phyloP scores from a whole-genome alignment of 64 coral and sea anemone species.

The Porites australiensis region DNA sequence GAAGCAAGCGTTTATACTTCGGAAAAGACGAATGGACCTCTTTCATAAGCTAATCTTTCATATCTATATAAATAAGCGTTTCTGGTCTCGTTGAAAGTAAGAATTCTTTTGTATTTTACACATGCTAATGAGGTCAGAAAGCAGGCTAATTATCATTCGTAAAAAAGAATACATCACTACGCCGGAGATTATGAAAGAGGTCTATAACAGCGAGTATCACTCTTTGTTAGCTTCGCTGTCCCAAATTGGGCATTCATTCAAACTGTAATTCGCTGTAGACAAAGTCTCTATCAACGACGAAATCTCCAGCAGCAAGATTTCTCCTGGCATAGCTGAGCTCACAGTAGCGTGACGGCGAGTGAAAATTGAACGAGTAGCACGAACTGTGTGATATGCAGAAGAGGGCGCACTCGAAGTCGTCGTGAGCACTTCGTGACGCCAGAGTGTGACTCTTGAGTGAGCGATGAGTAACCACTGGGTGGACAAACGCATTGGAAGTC shows the following conservation, averaged over 20 bases:
- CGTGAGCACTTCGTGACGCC: background rate
- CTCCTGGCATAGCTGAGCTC: conserved; percentile 11
- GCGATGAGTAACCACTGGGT: conserved; percentile 10
- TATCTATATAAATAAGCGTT: no score
- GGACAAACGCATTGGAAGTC: background rate
- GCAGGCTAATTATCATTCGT: no score
- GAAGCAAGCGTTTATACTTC: no score
- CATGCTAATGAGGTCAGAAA: no score
- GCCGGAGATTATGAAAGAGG: no score
- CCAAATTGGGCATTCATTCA: background rate
- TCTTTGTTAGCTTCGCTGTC: background rate
- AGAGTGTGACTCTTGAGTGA: background rate
- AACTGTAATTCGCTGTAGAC: conserved; percentile 24
- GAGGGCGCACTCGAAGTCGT: conserved; percentile 17
- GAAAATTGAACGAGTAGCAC: conserved; percentile 46
- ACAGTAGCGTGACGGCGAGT: background rate
- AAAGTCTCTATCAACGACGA: background rate
- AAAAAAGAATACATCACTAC: no score
- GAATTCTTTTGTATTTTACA: no score
- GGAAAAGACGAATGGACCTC: no score
- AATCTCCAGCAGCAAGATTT: background rate
- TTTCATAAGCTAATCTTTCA: no score
- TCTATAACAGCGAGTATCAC: no score
- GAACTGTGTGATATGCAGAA: conserved; percentile 28
- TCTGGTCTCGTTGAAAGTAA: no score